Percentiles rank a stretch among this genome's conserved stretches.
These are phyloP conservation scores for Ia io DNA, from an alignment of 2,113 vertebrate genomes.

Conservation along the genomic window DNA sequence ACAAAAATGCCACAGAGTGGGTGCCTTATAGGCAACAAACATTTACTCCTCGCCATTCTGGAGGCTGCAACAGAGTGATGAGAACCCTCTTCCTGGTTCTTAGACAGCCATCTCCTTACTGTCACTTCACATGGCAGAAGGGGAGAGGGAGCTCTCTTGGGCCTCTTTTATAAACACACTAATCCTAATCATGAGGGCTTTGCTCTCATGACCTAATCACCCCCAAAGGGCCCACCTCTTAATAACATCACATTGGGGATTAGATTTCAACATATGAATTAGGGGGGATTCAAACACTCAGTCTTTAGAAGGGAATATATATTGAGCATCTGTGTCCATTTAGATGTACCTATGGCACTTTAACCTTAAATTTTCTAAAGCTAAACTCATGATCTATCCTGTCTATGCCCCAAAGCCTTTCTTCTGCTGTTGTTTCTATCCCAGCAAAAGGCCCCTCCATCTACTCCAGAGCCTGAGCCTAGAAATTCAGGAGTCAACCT, in stretches of 20 bases:
- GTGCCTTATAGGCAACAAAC: background rate
- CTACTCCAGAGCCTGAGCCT: background rate
- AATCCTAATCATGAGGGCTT: background rate
- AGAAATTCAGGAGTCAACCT: background rate
- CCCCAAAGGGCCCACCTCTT: background rate
- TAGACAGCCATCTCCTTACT: background rate
- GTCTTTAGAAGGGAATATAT: background rate
- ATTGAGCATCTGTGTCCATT: background rate
- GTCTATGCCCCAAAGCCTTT: background rate
- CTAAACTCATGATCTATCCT: background rate
- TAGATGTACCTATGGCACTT: background rate
- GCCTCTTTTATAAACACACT: background rate
- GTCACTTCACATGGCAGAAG: background rate
- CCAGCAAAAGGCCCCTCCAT: background rate
- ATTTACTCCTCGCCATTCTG: background rate
- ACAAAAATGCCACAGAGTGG: background rate
- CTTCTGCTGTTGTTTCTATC: background rate
- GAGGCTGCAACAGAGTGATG: background rate
- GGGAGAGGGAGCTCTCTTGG: background rate
- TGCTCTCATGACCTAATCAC: background rate
- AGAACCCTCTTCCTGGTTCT: background rate
- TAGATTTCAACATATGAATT: background rate
- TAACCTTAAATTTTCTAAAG: background rate
- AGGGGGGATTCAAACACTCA: no score
- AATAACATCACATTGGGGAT: background rate